phyloP scores from a whole-genome alignment of 2,888 invertebrate genomes.

The Poecilus cupreus region DNA sequence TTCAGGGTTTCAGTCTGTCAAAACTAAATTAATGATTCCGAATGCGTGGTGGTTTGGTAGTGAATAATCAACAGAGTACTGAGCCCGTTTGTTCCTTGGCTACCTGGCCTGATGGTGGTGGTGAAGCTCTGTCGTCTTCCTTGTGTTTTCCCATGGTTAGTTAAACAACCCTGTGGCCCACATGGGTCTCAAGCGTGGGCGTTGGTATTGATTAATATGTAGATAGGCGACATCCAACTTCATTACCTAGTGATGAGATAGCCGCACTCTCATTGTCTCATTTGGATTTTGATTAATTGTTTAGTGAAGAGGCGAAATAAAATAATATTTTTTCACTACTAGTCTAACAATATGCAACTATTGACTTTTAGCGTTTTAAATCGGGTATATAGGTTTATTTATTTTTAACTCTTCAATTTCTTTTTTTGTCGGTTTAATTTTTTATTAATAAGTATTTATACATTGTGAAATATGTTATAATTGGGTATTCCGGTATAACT shows the following conservation, averaged over 20 bases:
- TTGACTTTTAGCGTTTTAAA: too few relatives aligned
- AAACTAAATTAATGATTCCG: slow-evolving; percentile 52
- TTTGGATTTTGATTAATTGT: slow-evolving; percentile 53
- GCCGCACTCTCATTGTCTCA: slow-evolving; percentile 44
- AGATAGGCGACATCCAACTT: slow-evolving; percentile 49
- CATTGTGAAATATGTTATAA: too few relatives aligned
- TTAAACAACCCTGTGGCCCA: slow-evolving; percentile 10
- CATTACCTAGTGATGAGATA: slow-evolving; percentile 33
- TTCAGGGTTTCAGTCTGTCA: slow-evolving; percentile 37
- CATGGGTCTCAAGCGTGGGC: slow-evolving; percentile 9
- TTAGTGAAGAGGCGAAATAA: not conserved
- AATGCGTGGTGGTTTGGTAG: slow-evolving; percentile 14
- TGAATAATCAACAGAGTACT: slow-evolving; percentile 41
- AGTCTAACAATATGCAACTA: too few relatives aligned
- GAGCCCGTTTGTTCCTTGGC: not conserved
- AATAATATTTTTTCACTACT: too few relatives aligned
- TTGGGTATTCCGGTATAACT: too few relatives aligned
- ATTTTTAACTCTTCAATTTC: too few relatives aligned
- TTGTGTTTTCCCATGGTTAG: slow-evolving; percentile 33
- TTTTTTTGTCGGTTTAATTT: too few relatives aligned
- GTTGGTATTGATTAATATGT: slow-evolving; percentile 50
- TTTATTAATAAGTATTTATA: too few relatives aligned
- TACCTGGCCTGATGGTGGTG: not conserved
- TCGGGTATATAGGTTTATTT: too few relatives aligned
- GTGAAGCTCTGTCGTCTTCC: not conserved